Base-by-base conservation (phyloP, 92 coral and sea anemone genomes). In the Virgularia gustaviana region DNA sequence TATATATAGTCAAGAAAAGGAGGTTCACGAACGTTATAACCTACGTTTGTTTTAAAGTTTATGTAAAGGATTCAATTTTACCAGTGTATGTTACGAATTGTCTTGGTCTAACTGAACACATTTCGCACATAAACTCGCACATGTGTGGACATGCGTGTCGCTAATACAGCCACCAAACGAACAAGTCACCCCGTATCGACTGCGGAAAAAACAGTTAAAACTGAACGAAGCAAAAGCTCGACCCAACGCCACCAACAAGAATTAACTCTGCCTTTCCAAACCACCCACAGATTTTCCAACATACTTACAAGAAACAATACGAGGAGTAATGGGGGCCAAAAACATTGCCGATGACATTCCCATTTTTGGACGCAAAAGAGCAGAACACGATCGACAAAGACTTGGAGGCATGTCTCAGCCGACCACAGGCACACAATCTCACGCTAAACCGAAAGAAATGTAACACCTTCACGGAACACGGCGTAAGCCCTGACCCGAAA, bases 341-440 rank as follows among this genome's bases (percentile, higher is more conserved):
- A 86, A 83, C 79, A 83, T 75, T 35, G 81, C 88, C 12, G 91
- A 87, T 62, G 85, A 87, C 70, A 87, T 83, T 20, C 73, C 71
- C 22, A 83, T 79, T 38, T 84, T 83, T 36, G 83, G 67, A n/a
- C 75, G 61, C 18, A 71, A 77, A 72, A 54, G 71, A 52, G 55
- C 54, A 28, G 79, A 72, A 32, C 81, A 86, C 67, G 79, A 78
- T 62, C 72, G 70, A 77, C n/a, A n/a, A n/a, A n/a, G 79, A 72
- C 20, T 76, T 86, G 25, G 63, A 63, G 28, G 71, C 68, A 63
- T 44, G 45, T 31, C 71, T 86, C 16, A 49, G 72, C 19, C 74
- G 80, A 15, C 55, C 83, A 56, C 71, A 62, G 7, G 76, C 79
- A 30, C 45, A 84, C 34, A 79, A 75, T 28, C 70, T 83, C 47